Evolutionary conservation across 1,140 invertebrate genomes (phyloP), one percentile per base, ranked within the genome.

Genomic region (Limonius californicus): DNA sequence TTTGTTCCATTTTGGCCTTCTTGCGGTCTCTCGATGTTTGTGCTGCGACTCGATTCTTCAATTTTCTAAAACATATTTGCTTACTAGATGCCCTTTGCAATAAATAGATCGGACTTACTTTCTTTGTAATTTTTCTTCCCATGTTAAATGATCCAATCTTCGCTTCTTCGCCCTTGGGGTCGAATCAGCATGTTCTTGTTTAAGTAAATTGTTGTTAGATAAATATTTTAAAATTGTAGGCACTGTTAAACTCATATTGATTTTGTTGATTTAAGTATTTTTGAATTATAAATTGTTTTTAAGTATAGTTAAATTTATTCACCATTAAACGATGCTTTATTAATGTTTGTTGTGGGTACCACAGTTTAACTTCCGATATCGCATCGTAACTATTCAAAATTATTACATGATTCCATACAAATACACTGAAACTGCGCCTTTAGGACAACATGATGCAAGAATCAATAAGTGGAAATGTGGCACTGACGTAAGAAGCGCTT

Each of bases 1-100:
- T 84, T 68, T 94, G 89, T 62, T 91, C 87, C 83, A 97, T 88
- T 74, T 89, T 88, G 0, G 90, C 90, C 76, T 98, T 98, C 74
- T 98, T 98, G n/a, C 94, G 84, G 77, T 99, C 97, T 55, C 97
- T 82, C 0, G 96, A 97, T 39, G 92, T 96, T 77, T 99, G 96
- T n/a, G 97, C 97, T 32, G 97, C 96, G 12, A 98, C 93, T 70
- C 96, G 82, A 76, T 98, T 99, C 77, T 98, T 98, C 66, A 98
- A 75, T 81, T 98, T 98, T 76, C 96, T 95, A 74, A 18, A 50
- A 50, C 18, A 18, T 27, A 27, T 27, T 3, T 27, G 23, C 23
- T 45, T 32, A 6, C 27, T 32, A 6, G 27, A 45, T 45, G 43
- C n/a, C n/a, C n/a, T n/a, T n/a, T n/a, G n/a, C n/a, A n/a, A n/a